Conservation (phyloP, 2,797 vertebrate species). For the Hemitrygon akajei region DNA sequence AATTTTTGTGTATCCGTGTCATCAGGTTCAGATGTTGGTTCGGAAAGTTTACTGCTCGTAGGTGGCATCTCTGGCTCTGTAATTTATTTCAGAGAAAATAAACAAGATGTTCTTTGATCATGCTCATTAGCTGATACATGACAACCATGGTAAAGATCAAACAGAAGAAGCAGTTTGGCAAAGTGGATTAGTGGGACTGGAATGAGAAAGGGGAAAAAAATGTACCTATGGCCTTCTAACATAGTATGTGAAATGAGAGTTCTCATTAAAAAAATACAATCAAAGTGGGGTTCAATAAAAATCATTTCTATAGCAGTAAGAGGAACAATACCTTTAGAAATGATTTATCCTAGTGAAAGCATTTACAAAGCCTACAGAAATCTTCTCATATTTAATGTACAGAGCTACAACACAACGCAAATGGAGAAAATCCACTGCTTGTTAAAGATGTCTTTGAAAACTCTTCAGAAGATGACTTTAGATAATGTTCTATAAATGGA, state of each 20-base stretch:
- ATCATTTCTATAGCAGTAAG: background rate
- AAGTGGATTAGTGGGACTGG: background rate
- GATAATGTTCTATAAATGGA: background rate
- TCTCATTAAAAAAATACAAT: background rate
- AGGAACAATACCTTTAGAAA: background rate
- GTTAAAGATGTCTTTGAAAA: background rate
- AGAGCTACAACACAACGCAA: background rate
- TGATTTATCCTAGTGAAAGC: background rate
- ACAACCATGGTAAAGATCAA: background rate
- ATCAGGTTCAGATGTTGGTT: background rate
- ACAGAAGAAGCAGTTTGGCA: background rate
- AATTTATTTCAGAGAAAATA: conserved; percentile 31
- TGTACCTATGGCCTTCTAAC: too few species aligned
- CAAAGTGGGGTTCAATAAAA: background rate
- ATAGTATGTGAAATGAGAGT: background rate
- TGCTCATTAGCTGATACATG: background rate
- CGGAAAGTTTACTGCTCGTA: background rate
- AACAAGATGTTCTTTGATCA: background rate
- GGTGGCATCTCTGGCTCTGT: conserved; percentile 8
- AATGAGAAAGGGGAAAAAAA: background rate
- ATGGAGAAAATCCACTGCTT: background rate
- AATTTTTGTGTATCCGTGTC: background rate
- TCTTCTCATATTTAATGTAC: background rate
- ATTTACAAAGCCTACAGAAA: background rate
- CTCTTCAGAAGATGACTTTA: background rate